Evolutionary conservation across 2,888 invertebrate species (phyloP), one percentile per base, ranked within the genome.

Genomic region (Atethmia centrago): DNA sequence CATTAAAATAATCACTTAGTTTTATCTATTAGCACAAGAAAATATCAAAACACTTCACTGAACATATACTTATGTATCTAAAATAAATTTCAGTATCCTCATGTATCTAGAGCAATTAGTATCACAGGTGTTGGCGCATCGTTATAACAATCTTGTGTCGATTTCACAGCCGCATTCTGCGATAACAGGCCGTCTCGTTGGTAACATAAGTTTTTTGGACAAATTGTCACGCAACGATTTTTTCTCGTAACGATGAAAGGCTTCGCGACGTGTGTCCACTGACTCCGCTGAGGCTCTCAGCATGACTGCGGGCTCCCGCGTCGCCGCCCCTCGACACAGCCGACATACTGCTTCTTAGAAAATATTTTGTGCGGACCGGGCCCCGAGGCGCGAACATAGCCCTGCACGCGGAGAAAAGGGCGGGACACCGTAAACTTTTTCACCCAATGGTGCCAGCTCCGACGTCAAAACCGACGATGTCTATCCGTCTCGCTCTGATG

Each of bases 261-360:
- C 86, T 91, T 94, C 96, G 95, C 96, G 94, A 93, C 95, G 93
- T 95, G 95, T 92, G 94, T 93, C 95, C 96, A 93, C 93, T 94
- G 93, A 89, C 94, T 94, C 93, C 93, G 95, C 95, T 93, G 96
- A 96, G 94, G 90, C 87, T 93, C 96, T 94, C 96, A 96, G 96
- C 96, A 96, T 96, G 96, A 96, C 96, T 96, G 96, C 95, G 93
- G 92, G 94, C 95, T 94, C 96, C 96, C 95, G 95, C 95, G 94
- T 92, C 93, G 95, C 92, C 95, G 95, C 95, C 95, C 95, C 95
- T 95, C 92, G 92, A 87, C 85, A 90, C 92, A 91, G 90, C 94
- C 94, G 95, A 94, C 95, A 95, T 95, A 94, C 95, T 94, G 94
- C 94, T 95, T 93, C 95, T 94, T 94, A 93, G 92, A 92, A 94